Evolutionary conservation across 2,888 invertebrate genomes (phyloP), one percentile per base, ranked within the genome.

Genomic region (Nephrotoma appendiculata): DNA sequence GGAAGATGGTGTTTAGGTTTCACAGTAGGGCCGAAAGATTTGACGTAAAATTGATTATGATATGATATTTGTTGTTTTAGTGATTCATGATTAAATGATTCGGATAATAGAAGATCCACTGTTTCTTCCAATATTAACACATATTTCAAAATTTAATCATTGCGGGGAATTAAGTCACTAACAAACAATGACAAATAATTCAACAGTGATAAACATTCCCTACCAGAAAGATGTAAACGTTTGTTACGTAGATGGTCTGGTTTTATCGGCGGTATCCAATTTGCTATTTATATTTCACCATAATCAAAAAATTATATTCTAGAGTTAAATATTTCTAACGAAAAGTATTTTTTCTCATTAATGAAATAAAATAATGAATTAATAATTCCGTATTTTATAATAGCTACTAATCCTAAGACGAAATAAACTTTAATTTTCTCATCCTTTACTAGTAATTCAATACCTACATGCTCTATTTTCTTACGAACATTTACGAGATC

Each of bases 1-100:
- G 87, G 86, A 87, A 87, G 86, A 52, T 87, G 88, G 48, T 85
- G 86, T 48, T 87, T 88, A 12, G 87, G 88, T 86, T 88, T 88
- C 6, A 88, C 41, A 11, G 87, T 31, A 44, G 87, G 87, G 11
- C 87, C 86, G 45, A 87, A 88, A 19, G 86, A 44, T 12, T 48
- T 9, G 9, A 12, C n/a, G n/a, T 48, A 48, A 1, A 1, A n/a
- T n/a, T 86, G 43, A 7, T 48, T 9, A 48, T 48, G 48, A 12
- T 1, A 48, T 12, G n/a, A n/a, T n/a, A 71, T 71, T 71, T 15
- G 12, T 71, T 71, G 2, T 15, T 7, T 6, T 71, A 71, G 19
- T 12, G 12, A 15, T 71, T 71, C 15, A 15, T 5, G 1, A 15
- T n/a, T 15, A 71, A n/a, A 71, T 15, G 15, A 7, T 9, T 9